Evolutionary conservation across 1,140 invertebrate species (phyloP), one percentile per base, ranked within the genome.

Genomic region (Aphidius gifuensis): DNA sequence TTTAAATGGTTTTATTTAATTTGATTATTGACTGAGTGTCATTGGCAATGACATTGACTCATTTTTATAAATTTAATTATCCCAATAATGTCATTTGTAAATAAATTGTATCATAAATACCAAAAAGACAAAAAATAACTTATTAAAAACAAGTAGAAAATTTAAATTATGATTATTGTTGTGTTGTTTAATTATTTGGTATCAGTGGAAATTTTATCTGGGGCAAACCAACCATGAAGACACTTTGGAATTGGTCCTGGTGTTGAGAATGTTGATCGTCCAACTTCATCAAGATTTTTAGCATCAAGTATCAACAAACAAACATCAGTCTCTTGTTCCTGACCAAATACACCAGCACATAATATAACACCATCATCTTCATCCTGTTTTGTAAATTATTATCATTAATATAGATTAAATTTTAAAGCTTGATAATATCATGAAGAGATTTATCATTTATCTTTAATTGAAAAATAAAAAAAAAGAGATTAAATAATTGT

Each of bases 331-430:
- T 84, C 83, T 2, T 82, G 70, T 32, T 84, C 81, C 57, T 81
- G 72, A 3, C 87, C 87, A 82, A 87, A 90, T 1, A 92, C 79
- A 60, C 92, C 75, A 1, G 88, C 84, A 46, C 89, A 86, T 16
- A 93, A 63, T 3, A 93, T 68, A 5, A 92, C 83, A 1, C 90
- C 90, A 67, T 92, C 90, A 69, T 92, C 90, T 78, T 92, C 90
- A 21, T 74, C 74, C 86, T 90, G 67, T 11, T 75, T 72, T 62
- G 49, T 60, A 68, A 68, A 65, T 50, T 64, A 60, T 9, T 56
- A 32, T 45, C 61, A 60, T 55, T 50, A 64, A 61, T 32, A 57
- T 44, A 58, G 23, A 55, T 54, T 64, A 21, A 21, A 16, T 49
- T 49, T 49, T 23, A 45, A 47, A 47, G 1, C 38, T 8, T 45